Evolutionary conservation across 2,888 invertebrate species (phyloP), one percentile per base, ranked within the genome.

Genomic region (Dryocosmus kuriphilus): DNA sequence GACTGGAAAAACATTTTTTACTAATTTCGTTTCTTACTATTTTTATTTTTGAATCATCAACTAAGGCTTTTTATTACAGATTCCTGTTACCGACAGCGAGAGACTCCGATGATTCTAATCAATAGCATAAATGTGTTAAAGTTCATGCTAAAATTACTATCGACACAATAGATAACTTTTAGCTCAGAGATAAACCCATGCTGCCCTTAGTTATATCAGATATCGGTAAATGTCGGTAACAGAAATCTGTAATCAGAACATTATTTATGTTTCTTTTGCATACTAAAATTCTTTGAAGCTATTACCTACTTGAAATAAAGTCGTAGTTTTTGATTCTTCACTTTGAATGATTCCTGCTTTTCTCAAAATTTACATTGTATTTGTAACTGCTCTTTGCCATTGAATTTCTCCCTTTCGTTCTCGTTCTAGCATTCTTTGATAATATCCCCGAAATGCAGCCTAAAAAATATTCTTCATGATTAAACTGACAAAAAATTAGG

Each of bases 391-490:
- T 79, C 83, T 85, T 78, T 90, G 88, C 90, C 90, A 91, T 38
- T 87, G 87, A 67, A 89, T 79, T 77, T 88, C 87, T 9, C 88
- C 89, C 27, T 80, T 82, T n/a, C 84, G 77, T 79, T 90, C 88
- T 35, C 82, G 82, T 51, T 85, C 60, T 9, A 82, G 63, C 86
- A 90, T 87, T 77, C 83, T 84, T 60, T 90, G 84, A 80, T 87
- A 88, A 81, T 91, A 89, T 1, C 85, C 84, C 11, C 89, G 87
- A 77, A 90, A 91, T 6, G 89, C 87, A 19, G 83, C 78, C 90
- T 90, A 71, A 67, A 3, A 27, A 38, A 38, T 32, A 14, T 65
- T 14, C 16, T 77, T 61, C 35, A 24, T 74, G 14, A 51, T 73
- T 27, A 22, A 30, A 78, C 41, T 41, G 5, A 9, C 0, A 41